Base-by-base conservation (phyloP, 2,888 invertebrate genomes). In the Argyresthia albistria region DNA sequence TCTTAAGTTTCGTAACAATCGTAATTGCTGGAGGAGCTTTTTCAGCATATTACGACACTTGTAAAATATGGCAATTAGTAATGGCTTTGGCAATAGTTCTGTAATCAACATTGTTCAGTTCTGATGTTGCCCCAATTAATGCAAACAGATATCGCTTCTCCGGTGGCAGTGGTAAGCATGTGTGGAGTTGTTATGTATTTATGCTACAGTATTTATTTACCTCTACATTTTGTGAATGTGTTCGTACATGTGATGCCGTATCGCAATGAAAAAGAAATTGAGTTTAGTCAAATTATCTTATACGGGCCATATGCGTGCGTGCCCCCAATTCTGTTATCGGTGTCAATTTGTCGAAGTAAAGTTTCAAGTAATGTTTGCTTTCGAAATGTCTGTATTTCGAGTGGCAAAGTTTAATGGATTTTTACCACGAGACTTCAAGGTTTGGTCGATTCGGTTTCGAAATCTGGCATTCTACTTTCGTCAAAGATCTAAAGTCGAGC, bases 281-380 rank as follows among this genome's bases (percentile, higher is more conserved):
- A 53, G 53, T 55, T 57, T 57, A 64, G 61, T 66, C 62, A 63
- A 68, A 68, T 69, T 72, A 70, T 68, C 68, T 61, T 60, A 55
- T 60, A 59, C 56, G 11, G 35, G 45, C 49, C 49, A 37, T 16
- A 25, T 25, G 25, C 25, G 46, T 59, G 65, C 59, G 64, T 66
- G 73, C 60, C 65, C 70, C 59, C 67, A 64, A 65, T 70, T 57
- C 54, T 56, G 55, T 60, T 70, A 68, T 69, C 66, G 62, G 62
- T 65, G 66, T 69, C 65, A 67, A 67, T 72, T 69, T 68, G 62
- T 62, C 63, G 65, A 64, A 65, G 61, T 66, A 57, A 62, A 62
- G 62, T 64, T 62, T 59, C 62, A 61, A 66, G 64, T 60, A 59
- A 60, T 58, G 59, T 50, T 46, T n/a, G 47, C 45, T 54, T 52